Base-by-base conservation (phyloP, 2,888 invertebrate genomes). In the Sussaba pulchella region DNA sequence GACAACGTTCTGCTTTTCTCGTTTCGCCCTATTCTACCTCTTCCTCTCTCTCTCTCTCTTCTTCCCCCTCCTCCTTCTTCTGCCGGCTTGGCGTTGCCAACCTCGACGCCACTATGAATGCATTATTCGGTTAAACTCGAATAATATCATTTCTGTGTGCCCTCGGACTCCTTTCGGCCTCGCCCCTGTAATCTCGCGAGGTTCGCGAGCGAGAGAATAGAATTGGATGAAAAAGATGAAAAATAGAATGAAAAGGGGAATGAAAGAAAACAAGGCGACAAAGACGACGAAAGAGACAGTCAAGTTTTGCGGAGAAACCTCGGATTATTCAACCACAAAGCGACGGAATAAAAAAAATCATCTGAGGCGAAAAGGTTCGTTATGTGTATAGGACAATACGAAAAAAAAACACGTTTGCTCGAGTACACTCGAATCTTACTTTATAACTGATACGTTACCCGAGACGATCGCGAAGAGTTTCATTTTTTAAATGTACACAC, bases 71-170 rank as follows among this genome's bases (percentile, higher is more conserved):
- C 19, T 63, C 61, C 36, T 8, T 52, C 36, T 31, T 24, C 31
- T 21, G 19, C 21, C 57, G 59, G 57, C 57, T 61, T 66, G 66
- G 71, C 59, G 41, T 71, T 52, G 41, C 43, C 76, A 64, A 72
- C 47, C 72, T 54, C 82, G 52, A 69, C 80, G 69, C 69, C 24
- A 67, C 77, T 54, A 72, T 63, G 71, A 78, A 82, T 83, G 78
- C 80, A 83, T 83, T 83, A 83, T 80, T 78, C 80, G 80, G 61
- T 83, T 64, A 75, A 78, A 75, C 63, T 78, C 82, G 71, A 83
- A 80, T 80, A 78, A 83, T 76, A 83, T 75, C 78, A 74, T 73
- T 54, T 67, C 47, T 57, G 43, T 67, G 72, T 47, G 74, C 41
- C 66, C 61, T 64, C 54, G 39, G 50, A 26, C 70, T 61, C n/a